Base-by-base conservation (phyloP, 2,797 vertebrate species). In the Denticeps clupeoides region DNA sequence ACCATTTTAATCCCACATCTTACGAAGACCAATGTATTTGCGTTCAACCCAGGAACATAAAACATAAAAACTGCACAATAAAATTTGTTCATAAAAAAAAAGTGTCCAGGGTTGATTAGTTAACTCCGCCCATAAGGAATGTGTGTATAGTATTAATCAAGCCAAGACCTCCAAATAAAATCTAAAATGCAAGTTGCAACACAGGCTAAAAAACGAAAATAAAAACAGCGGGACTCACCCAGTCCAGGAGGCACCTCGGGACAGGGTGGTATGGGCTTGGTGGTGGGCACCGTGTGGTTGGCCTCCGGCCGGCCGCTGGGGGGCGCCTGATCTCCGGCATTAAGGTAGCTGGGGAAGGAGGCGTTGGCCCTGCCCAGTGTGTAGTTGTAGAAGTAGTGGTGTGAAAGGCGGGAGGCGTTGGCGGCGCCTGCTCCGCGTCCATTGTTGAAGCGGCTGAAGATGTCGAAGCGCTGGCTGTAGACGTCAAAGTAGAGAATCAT, bases 401-500 rank as follows among this genome's bases (percentile, higher is more conserved):
- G 87, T 45, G 80, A 82, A 29, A 77, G 79, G 1, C 55, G 58
- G 15, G 60, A 60, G 37, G 40, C 71, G 3, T 74, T 84, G 46
- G 61, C 59, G 8, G 76, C 72, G 4, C 75, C 85, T 46, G 62
- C 59, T 1, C 85, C 79, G 7, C 80, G 81, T 64, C 73, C 32
- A 0, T 88, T 90, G 13, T 91, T 92, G 78, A 97, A 97, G 71
- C 89, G 91, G 77, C 89, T 97, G 79, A 99, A 99, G 73, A 99
- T 90, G 81, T 95, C 93, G 46, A 99, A 89, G 63, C 87, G 90
- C 81, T 97, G 94, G 44, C 91, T 80, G 35, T 97, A 99, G 68
- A 99, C 90, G 0, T 99, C 94, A 0, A 99, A 94, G 81, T 99
- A 99, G 60, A 99, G 84, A 71, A 99, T 95, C 89, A 94, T 93